Conservation (phyloP, 2,888 invertebrate species). For the Agriopis aurantiaria region DNA sequence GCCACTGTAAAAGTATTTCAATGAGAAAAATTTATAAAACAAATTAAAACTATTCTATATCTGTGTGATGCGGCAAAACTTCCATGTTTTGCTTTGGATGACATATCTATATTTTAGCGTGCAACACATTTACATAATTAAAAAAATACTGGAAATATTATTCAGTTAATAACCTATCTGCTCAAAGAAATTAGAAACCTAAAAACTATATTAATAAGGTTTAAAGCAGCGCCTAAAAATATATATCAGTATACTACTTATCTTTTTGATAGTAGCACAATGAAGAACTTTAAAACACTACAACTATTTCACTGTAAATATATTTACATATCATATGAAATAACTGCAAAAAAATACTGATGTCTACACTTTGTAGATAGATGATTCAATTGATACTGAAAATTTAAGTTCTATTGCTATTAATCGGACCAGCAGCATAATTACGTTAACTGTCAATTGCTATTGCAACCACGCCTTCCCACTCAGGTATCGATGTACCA, state of each 20-base stretch:
- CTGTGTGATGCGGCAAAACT: not conserved
- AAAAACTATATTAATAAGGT: not conserved
- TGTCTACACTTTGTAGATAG: not conserved
- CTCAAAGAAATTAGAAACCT: not conserved
- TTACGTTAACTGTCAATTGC: not conserved
- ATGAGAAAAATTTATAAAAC: not conserved
- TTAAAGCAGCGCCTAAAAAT: slow-evolving; percentile 1
- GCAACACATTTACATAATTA: too few relatives aligned
- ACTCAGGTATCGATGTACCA: not conserved
- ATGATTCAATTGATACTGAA: not conserved
- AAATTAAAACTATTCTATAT: not conserved
- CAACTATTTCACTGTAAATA: slow-evolving; percentile 9
- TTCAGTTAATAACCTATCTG: not conserved
- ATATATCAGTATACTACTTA: slow-evolving; percentile 33
- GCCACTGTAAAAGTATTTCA: not conserved
- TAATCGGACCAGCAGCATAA: not conserved
- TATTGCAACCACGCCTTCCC: not conserved
- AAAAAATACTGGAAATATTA: not conserved
- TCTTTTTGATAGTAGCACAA: slow-evolving; percentile 25
- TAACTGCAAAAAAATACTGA: not conserved
- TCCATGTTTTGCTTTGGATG: not conserved
- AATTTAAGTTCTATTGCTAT: not conserved
- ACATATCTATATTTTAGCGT: not conserved
- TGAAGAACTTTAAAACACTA: slow-evolving; percentile 10
- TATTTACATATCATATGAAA: not conserved